phyloP scores from a whole-genome alignment of 2,797 vertebrate species.

The Carapus acus region DNA sequence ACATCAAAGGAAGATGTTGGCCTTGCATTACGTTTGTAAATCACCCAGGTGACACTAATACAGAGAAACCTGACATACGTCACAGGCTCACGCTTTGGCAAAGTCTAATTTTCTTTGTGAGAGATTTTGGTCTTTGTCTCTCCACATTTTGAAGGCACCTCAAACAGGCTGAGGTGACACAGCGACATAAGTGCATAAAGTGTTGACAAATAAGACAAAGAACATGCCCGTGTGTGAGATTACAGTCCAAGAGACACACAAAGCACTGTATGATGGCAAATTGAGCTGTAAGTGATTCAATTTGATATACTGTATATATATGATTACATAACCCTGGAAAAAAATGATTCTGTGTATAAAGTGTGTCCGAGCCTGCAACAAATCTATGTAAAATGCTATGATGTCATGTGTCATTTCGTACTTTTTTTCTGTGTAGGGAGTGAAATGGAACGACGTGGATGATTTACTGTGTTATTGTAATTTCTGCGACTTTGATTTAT shows the following conservation, averaged over 20 bases:
- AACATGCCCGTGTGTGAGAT: slow-evolving; percentile 55
- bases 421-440: no score
- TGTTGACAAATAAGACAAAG: slow-evolving; percentile 53
- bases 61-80: slow-evolving; percentile 52
- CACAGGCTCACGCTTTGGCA: slow-evolving; percentile 30
- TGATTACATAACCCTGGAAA: slow-evolving; percentile 18
- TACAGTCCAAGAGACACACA: slow-evolving; percentile 48
- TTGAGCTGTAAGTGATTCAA: slow-evolving; percentile 39
- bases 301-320: no score
- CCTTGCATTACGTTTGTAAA: slow-evolving; percentile 60
- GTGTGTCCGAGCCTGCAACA: slow-evolving; percentile 17
- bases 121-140: slow-evolving; percentile 36
- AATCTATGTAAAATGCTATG: slow-evolving; percentile 40
- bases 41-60: slow-evolving; percentile 60
- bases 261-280: slow-evolving; percentile 41
- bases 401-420: slow-evolving; percentile 18
- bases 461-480: slow-evolving; percentile 20
- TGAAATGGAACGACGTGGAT: no score
- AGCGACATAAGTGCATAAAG: slow-evolving; percentile 29
- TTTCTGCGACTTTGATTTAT: slow-evolving; percentile 27
- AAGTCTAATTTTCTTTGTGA: slow-evolving; percentile 53
- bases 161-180: slow-evolving; percentile 43
- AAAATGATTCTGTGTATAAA: slow-evolving; percentile 19
- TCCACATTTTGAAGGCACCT: slow-evolving; percentile 50
- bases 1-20: slow-evolving; percentile 57